Evolutionary conservation across 2,797 vertebrate genomes (phyloP), one percentile per base, ranked within the genome.

Genomic region (Leuciscus waleckii): DNA sequence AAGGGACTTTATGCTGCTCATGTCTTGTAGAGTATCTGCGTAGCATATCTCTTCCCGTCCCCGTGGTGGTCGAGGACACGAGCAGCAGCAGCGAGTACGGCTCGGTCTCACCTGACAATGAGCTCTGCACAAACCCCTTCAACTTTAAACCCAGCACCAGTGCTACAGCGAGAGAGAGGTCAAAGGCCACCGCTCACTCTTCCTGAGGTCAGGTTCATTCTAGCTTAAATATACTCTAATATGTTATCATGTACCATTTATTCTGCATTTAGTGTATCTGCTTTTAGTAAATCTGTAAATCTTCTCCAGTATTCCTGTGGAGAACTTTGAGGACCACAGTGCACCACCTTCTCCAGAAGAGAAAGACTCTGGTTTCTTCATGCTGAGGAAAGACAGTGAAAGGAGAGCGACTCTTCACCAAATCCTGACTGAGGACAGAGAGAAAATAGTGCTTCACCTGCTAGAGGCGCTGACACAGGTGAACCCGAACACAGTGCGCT

Each of bases 291-390:
- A 39, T 23, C 29, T 21, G 74, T 56, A 2, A 23, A 23, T 23
- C 51, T 14, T 0, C 49, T 35, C 19, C 5, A 99, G 98, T 91
- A 99, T 99, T 86, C 98, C 98, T 8, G 98, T 99, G 90, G 98
- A 99, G 92, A 97, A 99, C 91, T 99, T 99, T 82, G 98, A 99
- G 90, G 98, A 99, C 91, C 98, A 99, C 93, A 99, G 98, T 8
- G 98, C 98, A 0, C 98, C 98, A 2, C 98, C 98, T 0, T 99
- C 98, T 70, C 98, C 98, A 0, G 98, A 99, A 90, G 98, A 99
- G 90, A 98, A 98, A 86, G 98, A 99, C 84, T 95, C 98, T 0
- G 98, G 98, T 0, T 99, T 99, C 94, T 99, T 99, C 78, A 95
- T 99, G 97, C 93, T 99, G 74, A 96, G 96, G 84, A 99, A 99